These are phyloP conservation scores for Chrysolina haemoptera DNA, from an alignment of 2,888 invertebrate species.

Conservation along the genomic window DNA sequence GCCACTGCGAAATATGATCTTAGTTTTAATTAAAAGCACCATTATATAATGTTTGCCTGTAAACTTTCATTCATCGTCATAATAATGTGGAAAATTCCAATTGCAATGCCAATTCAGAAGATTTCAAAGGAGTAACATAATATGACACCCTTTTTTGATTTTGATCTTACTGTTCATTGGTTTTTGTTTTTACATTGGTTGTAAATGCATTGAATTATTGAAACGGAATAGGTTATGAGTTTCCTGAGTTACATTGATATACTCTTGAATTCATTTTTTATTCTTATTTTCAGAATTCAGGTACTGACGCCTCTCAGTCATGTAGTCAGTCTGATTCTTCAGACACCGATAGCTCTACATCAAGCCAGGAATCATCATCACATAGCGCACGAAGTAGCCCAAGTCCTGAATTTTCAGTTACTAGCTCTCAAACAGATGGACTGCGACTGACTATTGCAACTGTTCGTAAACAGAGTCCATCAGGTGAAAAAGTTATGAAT, in stretches of 20 bases:
- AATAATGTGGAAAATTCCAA: too few relatives aligned
- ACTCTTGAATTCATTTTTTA: not conserved
- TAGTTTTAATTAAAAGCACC: too few relatives aligned
- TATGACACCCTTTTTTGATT: too few relatives aligned
- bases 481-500: slow-evolving; percentile 63
- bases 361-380: slow-evolving; percentile 67
- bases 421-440: slow-evolving; percentile 75
- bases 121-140: too few relatives aligned
- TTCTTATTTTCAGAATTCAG: slow-evolving; percentile 69
- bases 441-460: slow-evolving; percentile 76
- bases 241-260: not conserved
- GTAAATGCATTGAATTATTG: too few relatives aligned
- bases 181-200: too few relatives aligned
- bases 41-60: too few relatives aligned
- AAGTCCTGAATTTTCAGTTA: slow-evolving; percentile 75
- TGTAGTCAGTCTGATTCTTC: slow-evolving; percentile 68
- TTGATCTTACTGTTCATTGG: too few relatives aligned
- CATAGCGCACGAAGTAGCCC: slow-evolving; percentile 57
- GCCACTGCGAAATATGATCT: too few relatives aligned
- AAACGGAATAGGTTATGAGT: too few relatives aligned
- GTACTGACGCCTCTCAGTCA: slow-evolving; percentile 68
- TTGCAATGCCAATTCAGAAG: too few relatives aligned
- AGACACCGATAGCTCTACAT: slow-evolving; percentile 66
- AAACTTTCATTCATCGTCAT: too few relatives aligned
- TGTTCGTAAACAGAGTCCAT: slow-evolving; percentile 72